These are phyloP conservation scores for Oryzias javanicus DNA, from an alignment of 2,113 vertebrate species.

Conservation along the genomic window DNA sequence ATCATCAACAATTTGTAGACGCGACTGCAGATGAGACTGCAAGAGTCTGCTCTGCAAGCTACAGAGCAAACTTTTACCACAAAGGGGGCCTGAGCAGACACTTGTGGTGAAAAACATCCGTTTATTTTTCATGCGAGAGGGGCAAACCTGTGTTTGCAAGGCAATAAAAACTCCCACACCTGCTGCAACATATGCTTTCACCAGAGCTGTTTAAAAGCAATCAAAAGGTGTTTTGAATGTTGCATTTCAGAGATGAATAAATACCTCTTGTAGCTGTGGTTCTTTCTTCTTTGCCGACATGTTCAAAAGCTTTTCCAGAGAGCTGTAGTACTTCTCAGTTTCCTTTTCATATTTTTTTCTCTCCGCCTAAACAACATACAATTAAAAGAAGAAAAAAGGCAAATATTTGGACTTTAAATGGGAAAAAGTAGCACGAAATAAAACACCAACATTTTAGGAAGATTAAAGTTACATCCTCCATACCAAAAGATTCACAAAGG, in stretches of 20 bases:
- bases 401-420: conserved; percentile 2
- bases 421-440: neutral
- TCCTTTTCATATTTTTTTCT: conserved; percentile 98
- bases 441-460: neutral
- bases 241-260: conserved; percentile 11
- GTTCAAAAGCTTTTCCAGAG: conserved; percentile 92
- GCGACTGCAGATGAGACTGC: too few relatives aligned
- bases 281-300: conserved; percentile 98
- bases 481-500: neutral
- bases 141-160: too few relatives aligned
- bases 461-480: neutral
- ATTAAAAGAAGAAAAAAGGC: neutral
- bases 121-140: too few relatives aligned
- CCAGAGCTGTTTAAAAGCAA: conserved; percentile 4
- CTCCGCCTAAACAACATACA: conserved; percentile 75
- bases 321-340: conserved; percentile 96
- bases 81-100: too few relatives aligned
- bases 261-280: conserved; percentile 92
- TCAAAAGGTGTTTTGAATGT: neutral
- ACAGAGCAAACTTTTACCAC: too few relatives aligned
- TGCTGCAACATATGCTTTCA: too few relatives aligned
- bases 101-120: too few relatives aligned
- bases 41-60: too few relatives aligned
- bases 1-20: too few relatives aligned
- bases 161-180: too few relatives aligned